phyloP scores from a whole-genome alignment of 1,140 invertebrate genomes.

The Pantala flavescens region DNA sequence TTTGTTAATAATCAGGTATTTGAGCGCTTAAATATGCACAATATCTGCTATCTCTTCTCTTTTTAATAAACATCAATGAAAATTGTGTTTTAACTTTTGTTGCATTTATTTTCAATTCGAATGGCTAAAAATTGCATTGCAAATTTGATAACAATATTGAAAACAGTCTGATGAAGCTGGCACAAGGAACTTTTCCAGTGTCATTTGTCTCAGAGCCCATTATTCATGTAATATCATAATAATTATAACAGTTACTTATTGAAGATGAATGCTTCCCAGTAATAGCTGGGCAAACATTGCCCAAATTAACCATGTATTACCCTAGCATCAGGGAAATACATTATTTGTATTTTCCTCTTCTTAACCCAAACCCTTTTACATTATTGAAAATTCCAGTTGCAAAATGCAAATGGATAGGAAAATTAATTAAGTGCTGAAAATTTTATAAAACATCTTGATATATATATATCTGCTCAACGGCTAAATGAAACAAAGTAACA shows the following conservation, averaged over 20 bases:
- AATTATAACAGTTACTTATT: background rate
- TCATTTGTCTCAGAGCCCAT: background rate
- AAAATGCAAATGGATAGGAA: background rate
- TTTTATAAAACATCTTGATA: background rate
- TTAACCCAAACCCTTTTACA: background rate
- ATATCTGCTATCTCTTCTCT: background rate
- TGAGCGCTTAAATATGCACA: too few relatives aligned
- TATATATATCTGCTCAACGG: background rate
- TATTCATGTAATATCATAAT: background rate
- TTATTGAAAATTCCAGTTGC: background rate
- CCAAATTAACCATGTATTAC: background rate
- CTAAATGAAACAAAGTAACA: background rate
- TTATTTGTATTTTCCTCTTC: constrained; percentile 7
- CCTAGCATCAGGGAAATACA: constrained; percentile 8
- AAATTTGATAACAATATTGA: background rate
- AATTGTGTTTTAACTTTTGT: background rate
- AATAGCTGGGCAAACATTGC: constrained; percentile 8
- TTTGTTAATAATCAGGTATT: too few relatives aligned
- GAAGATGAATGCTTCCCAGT: background rate
- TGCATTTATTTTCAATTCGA: background rate
- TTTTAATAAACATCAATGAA: background rate
- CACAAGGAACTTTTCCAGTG: background rate
- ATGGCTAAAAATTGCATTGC: background rate
- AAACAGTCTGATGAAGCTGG: background rate
- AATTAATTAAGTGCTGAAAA: background rate